Percentiles rank a stretch among this genome's conserved stretches.
Conservation (phyloP, 2,113 vertebrate species). For the Catharus fuscescens region DNA sequence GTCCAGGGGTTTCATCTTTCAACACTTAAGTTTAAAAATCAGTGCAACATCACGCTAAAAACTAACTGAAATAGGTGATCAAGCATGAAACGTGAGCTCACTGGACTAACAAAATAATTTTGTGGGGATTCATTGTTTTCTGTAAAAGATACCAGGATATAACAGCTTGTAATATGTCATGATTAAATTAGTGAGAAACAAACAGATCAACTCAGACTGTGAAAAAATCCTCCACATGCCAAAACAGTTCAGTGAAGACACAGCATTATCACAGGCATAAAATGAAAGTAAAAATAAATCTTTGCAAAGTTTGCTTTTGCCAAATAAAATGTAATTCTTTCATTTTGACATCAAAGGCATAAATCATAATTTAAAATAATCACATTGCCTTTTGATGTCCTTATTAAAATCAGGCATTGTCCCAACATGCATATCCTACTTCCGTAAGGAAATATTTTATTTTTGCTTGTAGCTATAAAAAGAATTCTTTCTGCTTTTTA, state of each 20-base stretch:
- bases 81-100: not conserved
- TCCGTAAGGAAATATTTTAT: not conserved
- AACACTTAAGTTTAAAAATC: not conserved
- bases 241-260: not conserved
- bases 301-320: not conserved
- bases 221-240: not conserved
- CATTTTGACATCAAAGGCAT: constrained; percentile 41
- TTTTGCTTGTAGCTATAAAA: not conserved
- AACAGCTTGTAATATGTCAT: not conserved
- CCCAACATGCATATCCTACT: not conserved
- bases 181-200: not conserved
- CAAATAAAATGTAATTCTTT: constrained; percentile 17
- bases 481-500: constrained; percentile 22
- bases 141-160: not conserved
- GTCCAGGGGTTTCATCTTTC: not conserved
- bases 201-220: not conserved
- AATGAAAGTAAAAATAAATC: constrained; percentile 1
- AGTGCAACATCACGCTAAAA: not conserved
- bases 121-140: not conserved
- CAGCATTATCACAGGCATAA: not conserved
- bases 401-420: constrained; percentile 32
- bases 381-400: constrained; percentile 39
- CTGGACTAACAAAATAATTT: not conserved
- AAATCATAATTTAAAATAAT: constrained; percentile 50
- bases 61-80: not conserved